Conservation (phyloP, 2,888 invertebrate genomes). For the Sceliomorpha sp. region DNA sequence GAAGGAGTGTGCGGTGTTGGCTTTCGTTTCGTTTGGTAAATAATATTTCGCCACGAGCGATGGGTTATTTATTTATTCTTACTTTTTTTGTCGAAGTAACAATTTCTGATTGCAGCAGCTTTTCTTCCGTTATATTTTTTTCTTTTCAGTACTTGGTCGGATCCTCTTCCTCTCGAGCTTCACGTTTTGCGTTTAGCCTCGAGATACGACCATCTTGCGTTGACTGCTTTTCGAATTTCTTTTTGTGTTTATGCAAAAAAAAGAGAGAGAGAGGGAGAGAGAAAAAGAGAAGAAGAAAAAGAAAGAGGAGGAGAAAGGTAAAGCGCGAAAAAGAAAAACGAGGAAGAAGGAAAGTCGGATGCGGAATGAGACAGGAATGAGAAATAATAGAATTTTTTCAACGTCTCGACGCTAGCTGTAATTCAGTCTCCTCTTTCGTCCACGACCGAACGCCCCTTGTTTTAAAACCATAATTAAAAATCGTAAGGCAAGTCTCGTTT, state of each 20-base stretch:
- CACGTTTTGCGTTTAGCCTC: conserved; percentile 27
- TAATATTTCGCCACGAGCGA: no score
- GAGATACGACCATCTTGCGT: conserved; percentile 43
- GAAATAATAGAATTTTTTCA: conserved; percentile 44
- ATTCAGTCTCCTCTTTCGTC: conserved; percentile 1
- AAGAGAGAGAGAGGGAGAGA: not conserved
- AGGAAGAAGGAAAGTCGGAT: conserved; percentile 19
- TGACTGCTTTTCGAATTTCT: conserved; percentile 37
- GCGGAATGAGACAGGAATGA: conserved; percentile 29
- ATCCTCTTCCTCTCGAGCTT: conserved; percentile 37
- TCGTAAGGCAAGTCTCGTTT: conserved; percentile 23
- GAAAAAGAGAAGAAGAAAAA: conserved; percentile 3
- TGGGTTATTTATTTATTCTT: no score
- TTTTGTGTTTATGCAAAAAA: conserved; percentile 19
- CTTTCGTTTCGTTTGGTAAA: no score
- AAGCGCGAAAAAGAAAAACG: not conserved
- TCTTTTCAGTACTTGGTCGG: conserved; percentile 38
- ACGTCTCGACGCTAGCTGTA: conserved; percentile 4
- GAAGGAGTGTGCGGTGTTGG: no score
- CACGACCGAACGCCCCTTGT: no score
- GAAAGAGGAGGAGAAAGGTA: not conserved
- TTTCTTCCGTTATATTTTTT: conserved; percentile 1
- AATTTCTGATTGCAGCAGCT: no score
- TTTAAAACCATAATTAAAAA: conserved; percentile 40
- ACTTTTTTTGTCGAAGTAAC: no score